phyloP scores from a whole-genome alignment of 2,888 invertebrate species.

The Gnatocerus cornutus region DNA sequence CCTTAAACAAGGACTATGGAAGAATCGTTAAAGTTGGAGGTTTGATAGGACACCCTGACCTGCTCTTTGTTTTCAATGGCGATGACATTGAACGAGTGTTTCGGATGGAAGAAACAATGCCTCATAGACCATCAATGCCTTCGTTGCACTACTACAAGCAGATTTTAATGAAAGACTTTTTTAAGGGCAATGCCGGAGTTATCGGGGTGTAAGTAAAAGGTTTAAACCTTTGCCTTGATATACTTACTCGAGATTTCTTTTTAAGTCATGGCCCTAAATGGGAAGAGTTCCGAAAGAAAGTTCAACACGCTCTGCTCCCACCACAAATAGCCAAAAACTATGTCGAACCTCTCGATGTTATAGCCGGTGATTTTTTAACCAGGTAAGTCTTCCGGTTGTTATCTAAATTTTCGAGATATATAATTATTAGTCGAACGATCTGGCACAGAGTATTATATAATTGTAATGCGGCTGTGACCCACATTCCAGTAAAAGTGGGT shows the following conservation, averaged over 20 bases:
- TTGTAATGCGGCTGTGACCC: conserved; percentile 36
- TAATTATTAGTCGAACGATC: conserved; percentile 6
- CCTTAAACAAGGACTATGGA: conserved; percentile 74
- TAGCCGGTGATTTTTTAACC: conserved; percentile 83
- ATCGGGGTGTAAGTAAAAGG: conserved; percentile 82
- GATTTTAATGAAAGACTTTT: conserved; percentile 79
- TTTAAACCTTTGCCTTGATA: too few relatives aligned
- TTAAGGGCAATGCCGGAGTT: conserved; percentile 81
- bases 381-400: conserved; percentile 71
- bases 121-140: conserved; percentile 83
- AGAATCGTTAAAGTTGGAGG: conserved; percentile 80
- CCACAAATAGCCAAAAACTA: conserved; percentile 86
- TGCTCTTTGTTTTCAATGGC: conserved; percentile 82
- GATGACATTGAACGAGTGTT: conserved; percentile 83
- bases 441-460: conserved; percentile 32
- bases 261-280: conserved; percentile 89
- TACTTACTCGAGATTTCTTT: conserved; percentile 31
- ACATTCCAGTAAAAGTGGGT: conserved; percentile 34
- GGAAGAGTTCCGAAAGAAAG: conserved; percentile 88
- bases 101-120: conserved; percentile 80
- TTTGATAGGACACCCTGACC: conserved; percentile 83
- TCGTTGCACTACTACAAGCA: conserved; percentile 83
- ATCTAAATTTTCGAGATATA: conserved; percentile 17
- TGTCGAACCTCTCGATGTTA: conserved; percentile 82
- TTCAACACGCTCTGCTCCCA: conserved; percentile 87